Percentiles rank a stretch among this genome's conserved stretches.
Evolutionary conservation across 2,113 vertebrate species (phyloP).

Genomic region (Myiozetetes cayanensis): DNA sequence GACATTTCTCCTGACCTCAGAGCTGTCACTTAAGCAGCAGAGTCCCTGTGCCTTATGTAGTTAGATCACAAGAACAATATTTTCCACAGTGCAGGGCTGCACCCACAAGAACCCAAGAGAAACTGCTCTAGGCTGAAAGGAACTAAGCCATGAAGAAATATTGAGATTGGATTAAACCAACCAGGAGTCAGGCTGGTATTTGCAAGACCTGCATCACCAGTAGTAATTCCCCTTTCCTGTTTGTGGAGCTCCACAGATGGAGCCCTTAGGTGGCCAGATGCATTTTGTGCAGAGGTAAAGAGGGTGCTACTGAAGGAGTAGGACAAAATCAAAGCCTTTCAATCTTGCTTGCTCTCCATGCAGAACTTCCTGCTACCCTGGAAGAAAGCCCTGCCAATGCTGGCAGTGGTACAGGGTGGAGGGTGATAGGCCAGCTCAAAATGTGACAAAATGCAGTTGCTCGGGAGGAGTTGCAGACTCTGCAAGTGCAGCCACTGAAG

Average conservation of each 20-base stretch:
- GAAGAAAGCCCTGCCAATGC: background rate
- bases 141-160: background rate
- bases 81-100: background rate
- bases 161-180: background rate
- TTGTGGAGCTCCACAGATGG: fast-evolving
- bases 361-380: background rate
- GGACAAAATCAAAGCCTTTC: background rate
- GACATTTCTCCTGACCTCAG: background rate
- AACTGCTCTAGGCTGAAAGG: background rate
- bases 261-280: background rate
- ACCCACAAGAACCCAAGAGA: background rate
- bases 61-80: background rate
- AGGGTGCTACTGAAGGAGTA: background rate
- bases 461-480: background rate
- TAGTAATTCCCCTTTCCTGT: background rate
- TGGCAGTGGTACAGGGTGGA: background rate
- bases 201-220: background rate
- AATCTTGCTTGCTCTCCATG: background rate
- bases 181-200: background rate
- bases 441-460: background rate
- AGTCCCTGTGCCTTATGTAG: background rate
- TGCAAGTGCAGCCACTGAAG: background rate
- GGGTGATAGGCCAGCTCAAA: background rate
- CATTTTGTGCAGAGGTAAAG: background rate
- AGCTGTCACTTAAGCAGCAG: background rate